Evolutionary conservation across 2,113 vertebrate genomes (phyloP).

Genomic region (Engystomops pustulosus): DNA sequence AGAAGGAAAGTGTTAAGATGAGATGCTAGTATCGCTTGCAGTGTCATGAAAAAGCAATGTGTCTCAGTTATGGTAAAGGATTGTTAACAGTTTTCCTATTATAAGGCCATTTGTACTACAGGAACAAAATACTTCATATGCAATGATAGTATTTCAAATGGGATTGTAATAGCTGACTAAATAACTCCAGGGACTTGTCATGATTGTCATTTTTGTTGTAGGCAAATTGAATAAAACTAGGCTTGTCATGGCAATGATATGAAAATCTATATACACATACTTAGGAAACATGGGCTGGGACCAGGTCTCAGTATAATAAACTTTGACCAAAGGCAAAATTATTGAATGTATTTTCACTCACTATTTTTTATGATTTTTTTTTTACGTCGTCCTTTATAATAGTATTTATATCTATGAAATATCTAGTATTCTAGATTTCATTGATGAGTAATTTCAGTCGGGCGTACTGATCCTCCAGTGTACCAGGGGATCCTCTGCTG

Average conservation of each 20-base stretch:
- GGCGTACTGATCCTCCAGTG: too few relatives aligned
- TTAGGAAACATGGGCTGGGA: conserved; percentile 54
- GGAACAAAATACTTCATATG: conserved; percentile 58
- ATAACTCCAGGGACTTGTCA: conserved; percentile 43
- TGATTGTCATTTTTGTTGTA: conserved; percentile 2
- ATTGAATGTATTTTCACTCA: conserved; percentile 13
- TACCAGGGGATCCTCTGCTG: too few relatives aligned
- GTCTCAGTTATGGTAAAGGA: conserved; percentile 38
- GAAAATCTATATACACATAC: conserved; percentile 44
- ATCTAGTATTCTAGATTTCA: too few relatives aligned
- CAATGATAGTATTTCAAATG: conserved; percentile 41
- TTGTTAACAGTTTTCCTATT: conserved; percentile 38
- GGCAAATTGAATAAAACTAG: conserved; percentile 40
- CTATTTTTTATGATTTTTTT: conserved; percentile 21
- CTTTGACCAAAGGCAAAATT: conserved; percentile 45
- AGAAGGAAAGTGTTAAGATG: conserved; percentile 45
- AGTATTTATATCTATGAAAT: too few relatives aligned
- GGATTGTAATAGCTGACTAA: conserved; percentile 28
- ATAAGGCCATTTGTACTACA: conserved; percentile 54
- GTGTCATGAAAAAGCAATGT: conserved; percentile 47
- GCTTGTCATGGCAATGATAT: conserved; percentile 27
- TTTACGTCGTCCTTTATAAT: too few relatives aligned
- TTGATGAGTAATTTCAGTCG: too few relatives aligned
- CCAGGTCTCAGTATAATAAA: conserved; percentile 37
- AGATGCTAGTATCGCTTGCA: conserved; percentile 26